phyloP scores from a whole-genome alignment of 2,113 vertebrate genomes.

The Sus scrofa region T2T-Sscrofa CM000826.6:60054501-60055000 shows the following conservation, averaged over 20 bases:
- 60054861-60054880: constrained; percentile 38
- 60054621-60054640: constrained; percentile 46
- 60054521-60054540: neutral
- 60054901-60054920: constrained; percentile 61
- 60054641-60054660: constrained; percentile 55
- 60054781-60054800: constrained; percentile 40
- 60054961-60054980: constrained; percentile 66
- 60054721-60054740: neutral
- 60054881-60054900: constrained; percentile 80
- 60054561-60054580: neutral
- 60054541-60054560: neutral
- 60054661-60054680: constrained; percentile 17
- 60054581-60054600: constrained; percentile 20
- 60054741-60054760: neutral
- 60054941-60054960: constrained; percentile 68
- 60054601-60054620: constrained; percentile 16
- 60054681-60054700: neutral
- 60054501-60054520: constrained; percentile 17
- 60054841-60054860: constrained; percentile 40
- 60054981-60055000: constrained; percentile 51
- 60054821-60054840: constrained; percentile 60
- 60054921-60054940: constrained; percentile 63
- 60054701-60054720: constrained; percentile 40
- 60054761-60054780: constrained; percentile 38
- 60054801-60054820: constrained; percentile 73